Base-by-base conservation (phyloP, 2,113 vertebrate species). In the Rallus limicola region DNA sequence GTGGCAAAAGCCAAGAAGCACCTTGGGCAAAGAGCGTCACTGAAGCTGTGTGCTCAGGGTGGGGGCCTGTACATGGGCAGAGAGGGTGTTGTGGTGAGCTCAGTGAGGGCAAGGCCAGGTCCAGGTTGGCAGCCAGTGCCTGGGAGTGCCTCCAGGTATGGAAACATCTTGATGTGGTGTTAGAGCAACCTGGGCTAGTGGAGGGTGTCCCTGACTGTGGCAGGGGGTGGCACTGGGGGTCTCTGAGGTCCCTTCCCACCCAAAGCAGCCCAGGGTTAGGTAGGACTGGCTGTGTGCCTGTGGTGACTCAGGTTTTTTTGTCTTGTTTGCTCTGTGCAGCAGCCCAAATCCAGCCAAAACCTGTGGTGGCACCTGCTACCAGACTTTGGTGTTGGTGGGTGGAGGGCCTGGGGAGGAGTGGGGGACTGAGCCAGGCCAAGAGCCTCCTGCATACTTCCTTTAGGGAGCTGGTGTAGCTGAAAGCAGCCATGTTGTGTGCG, bases 371-470 rank as follows among this genome's bases (percentile, higher is more conserved):
- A 60, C 56, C 34, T 56, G 68, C 23, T 48, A 44, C 21, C 31
- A 60, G 68, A 31, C 7, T 18, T 69, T 0, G 0, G n/a, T 29
- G 33, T 33, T 40, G 40, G 34, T 4, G 2, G 50, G 23, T 44
- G 46, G 28, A 79, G 26, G 64, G 31, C 3, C 65, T 63, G 42
- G 36, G 21, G 26, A 0, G 0, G 55, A 63, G 8, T 1, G 1
- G 65, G 46, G 0, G 2, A 12, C 74, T 12, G 25, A 40, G 44
- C 2, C 3, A 29, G 46, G 1, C n/a, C 2, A 2, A 56, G 65
- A 67, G 40, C 11, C 52, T 74, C 0, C 1, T n/a, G 15, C 38
- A 0, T 70, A 8, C 59, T 86, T 90, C 75, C 55, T 2, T 2
- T 31, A 29, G 77, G 31, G 80, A 50, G n/a, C 16, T 40, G 76